phyloP scores from a whole-genome alignment of 2,113 vertebrate species.

The Saccopteryx bilineata region DNA sequence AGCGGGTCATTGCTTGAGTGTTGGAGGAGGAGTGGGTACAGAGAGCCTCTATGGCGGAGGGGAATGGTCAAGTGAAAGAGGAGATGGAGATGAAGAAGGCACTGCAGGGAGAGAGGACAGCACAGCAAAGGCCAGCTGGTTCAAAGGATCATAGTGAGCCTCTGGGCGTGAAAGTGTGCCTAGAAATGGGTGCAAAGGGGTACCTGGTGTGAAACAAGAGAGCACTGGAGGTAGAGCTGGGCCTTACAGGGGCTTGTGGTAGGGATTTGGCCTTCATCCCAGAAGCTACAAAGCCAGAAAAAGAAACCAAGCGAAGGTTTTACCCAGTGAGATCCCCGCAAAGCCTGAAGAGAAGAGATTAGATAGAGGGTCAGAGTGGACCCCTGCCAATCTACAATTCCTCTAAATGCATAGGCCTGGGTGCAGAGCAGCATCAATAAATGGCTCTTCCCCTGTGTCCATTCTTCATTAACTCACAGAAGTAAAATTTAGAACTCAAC shows the following conservation, averaged over 20 bases:
- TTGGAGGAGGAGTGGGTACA: background rate
- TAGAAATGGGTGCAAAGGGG: background rate
- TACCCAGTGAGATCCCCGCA: background rate
- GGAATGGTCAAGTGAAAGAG: background rate
- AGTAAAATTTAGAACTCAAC: background rate
- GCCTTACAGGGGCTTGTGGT: background rate
- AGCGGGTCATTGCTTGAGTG: background rate
- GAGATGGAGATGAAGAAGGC: background rate
- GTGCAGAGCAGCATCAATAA: background rate
- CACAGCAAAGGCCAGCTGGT: background rate
- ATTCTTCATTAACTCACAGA: background rate
- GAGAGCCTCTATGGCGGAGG: background rate
- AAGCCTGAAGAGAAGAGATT: background rate
- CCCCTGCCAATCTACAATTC: background rate
- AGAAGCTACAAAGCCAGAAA: background rate
- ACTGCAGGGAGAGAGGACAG: background rate
- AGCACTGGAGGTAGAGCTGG: fast-evolving
- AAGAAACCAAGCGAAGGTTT: background rate
- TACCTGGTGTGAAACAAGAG: background rate
- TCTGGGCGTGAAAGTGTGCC: background rate
- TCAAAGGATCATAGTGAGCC: too few species aligned
- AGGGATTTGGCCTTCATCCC: background rate
- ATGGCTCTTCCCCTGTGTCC: background rate
- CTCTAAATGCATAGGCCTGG: background rate
- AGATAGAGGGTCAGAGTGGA: background rate